A percentile compares a stretch with the other conserved stretches of the same genome.
phyloP scores from a whole-genome alignment of 1,140 invertebrate genomes.

The Drosophila malerkotliana region DNA sequence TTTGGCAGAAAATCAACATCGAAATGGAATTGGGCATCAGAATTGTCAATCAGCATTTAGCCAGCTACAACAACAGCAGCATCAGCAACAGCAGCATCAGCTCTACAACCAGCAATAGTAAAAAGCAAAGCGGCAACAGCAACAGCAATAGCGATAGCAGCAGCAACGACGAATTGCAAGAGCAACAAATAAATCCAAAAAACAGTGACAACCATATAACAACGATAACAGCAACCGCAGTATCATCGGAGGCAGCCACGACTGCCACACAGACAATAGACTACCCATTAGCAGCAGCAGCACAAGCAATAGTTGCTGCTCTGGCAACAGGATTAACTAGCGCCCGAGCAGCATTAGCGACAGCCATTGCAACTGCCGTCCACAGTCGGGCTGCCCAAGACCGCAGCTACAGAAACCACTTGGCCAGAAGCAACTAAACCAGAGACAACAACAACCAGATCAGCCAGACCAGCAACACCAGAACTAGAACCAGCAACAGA shows the following conservation, averaged over 20 bases:
- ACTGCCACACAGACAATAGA: conserved; percentile 7
- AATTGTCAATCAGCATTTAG: conserved; percentile 62
- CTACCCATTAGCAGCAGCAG: neutral
- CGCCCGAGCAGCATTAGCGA: conserved; percentile 6
- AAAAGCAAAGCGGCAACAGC: neutral
- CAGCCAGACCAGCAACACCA: conserved; percentile 11
- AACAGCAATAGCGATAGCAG: conserved; percentile 14
- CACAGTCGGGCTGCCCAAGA: conserved; percentile 29
- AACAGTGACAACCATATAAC: conserved; percentile 19
- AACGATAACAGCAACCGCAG: conserved; percentile 8
- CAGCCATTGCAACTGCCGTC: conserved; percentile 30
- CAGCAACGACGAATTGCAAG: conserved; percentile 3
- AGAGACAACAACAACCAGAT: neutral
- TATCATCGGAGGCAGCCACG: conserved; percentile 6
- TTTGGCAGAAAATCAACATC: conserved; percentile 62
- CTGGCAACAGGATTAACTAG: conserved; percentile 5
- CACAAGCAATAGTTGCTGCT: neutral
- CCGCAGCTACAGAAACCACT: conserved; percentile 12
- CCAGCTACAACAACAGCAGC: conserved; percentile 44
- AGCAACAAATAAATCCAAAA: neutral
- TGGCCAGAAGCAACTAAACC: neutral
- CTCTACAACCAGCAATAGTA: conserved; percentile 6
- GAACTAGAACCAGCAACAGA: conserved; percentile 14
- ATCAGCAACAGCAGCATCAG: conserved; percentile 12
- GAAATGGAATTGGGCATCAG: conserved; percentile 73